phyloP scores from a whole-genome alignment of 2,113 vertebrate genomes.

The Paedocypris sp. region DNA sequence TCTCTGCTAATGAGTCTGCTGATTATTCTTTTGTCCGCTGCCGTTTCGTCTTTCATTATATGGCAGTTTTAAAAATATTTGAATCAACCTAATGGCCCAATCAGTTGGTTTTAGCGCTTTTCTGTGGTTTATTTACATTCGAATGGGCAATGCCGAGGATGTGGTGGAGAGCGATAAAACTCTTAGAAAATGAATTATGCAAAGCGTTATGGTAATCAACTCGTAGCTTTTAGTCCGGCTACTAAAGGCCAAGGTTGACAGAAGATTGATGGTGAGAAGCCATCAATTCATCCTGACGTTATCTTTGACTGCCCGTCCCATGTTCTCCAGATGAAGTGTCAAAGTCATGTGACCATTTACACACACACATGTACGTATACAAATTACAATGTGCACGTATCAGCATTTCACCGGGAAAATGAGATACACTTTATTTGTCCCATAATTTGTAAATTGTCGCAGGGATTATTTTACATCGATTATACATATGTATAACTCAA shows the following conservation, averaged over 20 bases:
- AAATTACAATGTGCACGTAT: no score
- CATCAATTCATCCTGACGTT: no score
- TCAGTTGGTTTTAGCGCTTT: neutral
- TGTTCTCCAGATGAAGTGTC: no score
- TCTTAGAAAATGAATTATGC: constrained; percentile 7
- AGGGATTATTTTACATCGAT: no score
- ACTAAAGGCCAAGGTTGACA: neutral
- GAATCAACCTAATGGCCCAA: neutral
- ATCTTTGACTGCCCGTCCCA: no score
- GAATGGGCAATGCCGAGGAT: neutral
- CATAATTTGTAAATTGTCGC: no score
- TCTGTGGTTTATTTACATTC: constrained; percentile 5
- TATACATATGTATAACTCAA: no score
- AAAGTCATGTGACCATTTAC: no score
- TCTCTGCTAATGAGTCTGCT: neutral
- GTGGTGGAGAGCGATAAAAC: neutral
- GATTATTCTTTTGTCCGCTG: neutral
- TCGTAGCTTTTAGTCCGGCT: neutral
- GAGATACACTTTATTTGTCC: no score
- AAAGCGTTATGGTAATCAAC: constrained; percentile 20
- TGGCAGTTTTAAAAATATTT: neutral
- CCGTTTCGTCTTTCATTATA: neutral
- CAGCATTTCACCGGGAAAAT: no score
- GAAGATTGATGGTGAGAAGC: neutral
- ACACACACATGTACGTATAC: no score